Percentiles rank a stretch among this genome's conserved stretches.
Conservation (phyloP, 2,888 invertebrate species). For the Diaphora mendica region DNA sequence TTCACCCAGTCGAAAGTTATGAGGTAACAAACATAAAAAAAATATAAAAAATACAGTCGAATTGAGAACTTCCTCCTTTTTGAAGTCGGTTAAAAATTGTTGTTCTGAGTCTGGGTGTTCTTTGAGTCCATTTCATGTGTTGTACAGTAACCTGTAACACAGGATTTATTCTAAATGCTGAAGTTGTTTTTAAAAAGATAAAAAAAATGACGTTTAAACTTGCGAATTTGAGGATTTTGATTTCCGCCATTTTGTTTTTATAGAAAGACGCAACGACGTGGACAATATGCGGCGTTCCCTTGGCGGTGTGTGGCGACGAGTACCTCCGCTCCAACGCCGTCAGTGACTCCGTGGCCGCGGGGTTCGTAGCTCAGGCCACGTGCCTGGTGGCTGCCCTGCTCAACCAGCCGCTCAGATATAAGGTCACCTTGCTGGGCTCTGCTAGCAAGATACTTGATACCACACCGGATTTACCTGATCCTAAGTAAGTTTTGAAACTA, state of each 20-base stretch:
- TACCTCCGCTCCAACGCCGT: constrained; percentile 74
- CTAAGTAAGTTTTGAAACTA: constrained; percentile 46
- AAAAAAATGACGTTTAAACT: no score
- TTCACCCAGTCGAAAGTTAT: no score
- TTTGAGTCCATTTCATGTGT: no score
- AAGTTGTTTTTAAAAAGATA: no score
- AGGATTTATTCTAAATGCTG: no score
- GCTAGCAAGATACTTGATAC: constrained; percentile 93
- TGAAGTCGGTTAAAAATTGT: no score
- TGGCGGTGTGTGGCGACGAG: constrained; percentile 75
- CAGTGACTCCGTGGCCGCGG: constrained; percentile 94
- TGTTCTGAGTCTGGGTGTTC: no score
- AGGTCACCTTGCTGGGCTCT: constrained; percentile 93
- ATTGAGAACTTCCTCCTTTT: no score
- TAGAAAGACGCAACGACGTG: constrained; percentile 70
- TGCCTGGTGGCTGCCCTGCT: constrained; percentile 93
- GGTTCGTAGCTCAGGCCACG: constrained; percentile 94
- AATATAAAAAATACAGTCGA: no score
- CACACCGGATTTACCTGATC: constrained; percentile 82
- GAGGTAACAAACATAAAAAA: no score
- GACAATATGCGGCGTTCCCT: constrained; percentile 70
- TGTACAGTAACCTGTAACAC: no score
- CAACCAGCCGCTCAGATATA: constrained; percentile 94
- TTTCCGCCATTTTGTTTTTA: background rate
- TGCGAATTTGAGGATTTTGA: no score